Base-by-base conservation (phyloP, 2,888 invertebrate species). In the Homarus gammarus region DNA sequence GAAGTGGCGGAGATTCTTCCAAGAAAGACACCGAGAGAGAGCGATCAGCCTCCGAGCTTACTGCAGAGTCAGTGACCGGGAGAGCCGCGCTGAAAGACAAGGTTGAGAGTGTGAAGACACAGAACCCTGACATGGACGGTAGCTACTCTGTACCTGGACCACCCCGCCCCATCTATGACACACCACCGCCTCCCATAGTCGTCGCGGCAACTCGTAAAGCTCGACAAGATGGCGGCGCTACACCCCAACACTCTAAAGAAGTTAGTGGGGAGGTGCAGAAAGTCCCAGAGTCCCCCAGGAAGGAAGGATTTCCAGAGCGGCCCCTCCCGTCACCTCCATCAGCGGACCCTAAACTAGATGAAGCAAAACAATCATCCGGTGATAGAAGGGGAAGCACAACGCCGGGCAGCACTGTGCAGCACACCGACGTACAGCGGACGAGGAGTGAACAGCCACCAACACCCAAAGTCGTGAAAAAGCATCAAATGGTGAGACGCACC, bases 131-230 rank as follows among this genome's bases (percentile, higher is more conserved):
- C 12, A 31, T 40, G 40, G 31, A 12, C 18, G 27, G 27, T 12
- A 15, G 12, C 12, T 84, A 75, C 75, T 49, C 27, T 22, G 73
- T 73, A 40, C 84, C 75, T 18, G 75, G 75, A 18, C 84, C 84
- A n/a, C 73, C 75, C 0, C 51, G 36, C 2, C 51, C 72, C 40
- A 75, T 84, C 51, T 84, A 84, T 61, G 38, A 84, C 40, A n/a
- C 33, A 10, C 84, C 84, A 2, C 84, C 84, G 18, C 84, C 84
- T 6, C 84, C 84, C n/a, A 15, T 73, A 27, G 33, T 3, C 10
- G 75, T 84, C 6, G 31, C 44, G 1, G 44, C 31, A 2, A 8
- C 18, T 27, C n/a, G 6, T 15, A 33, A 44, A 22, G 0, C 75
- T 44, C n/a, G 5, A 44, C 12, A 40, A 40, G 75, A 75, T 12